A percentile compares a stretch with the other conserved stretches of the same genome.
Conservation (phyloP, 2,888 invertebrate genomes). For the Thelaira solivaga region DNA sequence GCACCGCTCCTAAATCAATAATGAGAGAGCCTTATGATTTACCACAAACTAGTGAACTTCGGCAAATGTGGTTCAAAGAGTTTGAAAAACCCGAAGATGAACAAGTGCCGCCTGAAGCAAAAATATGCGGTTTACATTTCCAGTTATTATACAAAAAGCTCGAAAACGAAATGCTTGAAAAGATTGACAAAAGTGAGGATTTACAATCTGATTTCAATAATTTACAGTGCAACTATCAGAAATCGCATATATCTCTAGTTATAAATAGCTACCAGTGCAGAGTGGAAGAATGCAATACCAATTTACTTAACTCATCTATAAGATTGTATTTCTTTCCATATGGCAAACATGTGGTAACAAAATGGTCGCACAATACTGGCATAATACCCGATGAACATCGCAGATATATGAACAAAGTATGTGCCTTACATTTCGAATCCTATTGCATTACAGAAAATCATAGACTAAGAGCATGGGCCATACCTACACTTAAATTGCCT, state of each 20-base stretch:
- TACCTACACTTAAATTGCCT: conserved; percentile 68
- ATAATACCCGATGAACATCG: conserved; percentile 66
- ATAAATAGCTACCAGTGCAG: conserved; percentile 62
- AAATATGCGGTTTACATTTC: conserved; percentile 64
- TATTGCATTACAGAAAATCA: conserved; percentile 65
- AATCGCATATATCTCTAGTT: conserved; percentile 54
- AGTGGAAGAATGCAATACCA: conserved; percentile 55
- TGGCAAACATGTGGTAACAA: conserved; percentile 64
- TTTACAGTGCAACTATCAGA: conserved; percentile 51
- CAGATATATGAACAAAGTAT: conserved; percentile 69
- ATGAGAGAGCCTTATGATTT: conserved; percentile 62
- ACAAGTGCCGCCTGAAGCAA: conserved; percentile 26
- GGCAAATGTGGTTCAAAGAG: conserved; percentile 56
- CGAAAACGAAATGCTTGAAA: conserved; percentile 31
- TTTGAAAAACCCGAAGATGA: conserved; percentile 35
- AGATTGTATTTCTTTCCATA: conserved; percentile 67
- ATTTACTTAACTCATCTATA: conserved; percentile 64
- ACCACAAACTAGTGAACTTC: conserved; percentile 49
- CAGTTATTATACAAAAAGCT: conserved; percentile 53
- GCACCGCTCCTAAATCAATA: conserved; percentile 61
- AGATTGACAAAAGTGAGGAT: neutral
- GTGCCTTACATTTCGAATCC: conserved; percentile 69
- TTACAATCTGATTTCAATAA: conserved; percentile 43
- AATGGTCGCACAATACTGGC: conserved; percentile 70
- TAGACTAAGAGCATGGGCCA: conserved; percentile 69